A percentile compares a stretch with the other conserved stretches of the same genome.
Conservation (phyloP, 1,140 invertebrate genomes). For the Brachionus rubens region DNA sequence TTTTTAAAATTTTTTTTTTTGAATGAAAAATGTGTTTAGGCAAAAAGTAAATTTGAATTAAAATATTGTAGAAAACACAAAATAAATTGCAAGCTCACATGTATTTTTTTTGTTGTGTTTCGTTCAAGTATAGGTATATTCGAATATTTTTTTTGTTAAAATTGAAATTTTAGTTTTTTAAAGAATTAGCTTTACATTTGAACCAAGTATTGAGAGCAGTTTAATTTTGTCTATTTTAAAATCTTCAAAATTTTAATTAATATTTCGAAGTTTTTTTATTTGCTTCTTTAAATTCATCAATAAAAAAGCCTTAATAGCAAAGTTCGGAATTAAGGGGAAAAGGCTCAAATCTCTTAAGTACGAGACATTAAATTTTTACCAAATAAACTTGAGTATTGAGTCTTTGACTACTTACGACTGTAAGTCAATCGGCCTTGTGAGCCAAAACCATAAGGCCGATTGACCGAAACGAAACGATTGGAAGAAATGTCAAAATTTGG, state of each 20-base stretch:
- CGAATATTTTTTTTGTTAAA: background rate
- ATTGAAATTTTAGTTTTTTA: background rate
- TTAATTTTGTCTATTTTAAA: slow-evolving; percentile 4
- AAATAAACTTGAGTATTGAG: no score
- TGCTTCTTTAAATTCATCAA: no score
- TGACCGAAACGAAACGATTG: no score
- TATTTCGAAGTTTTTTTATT: no score
- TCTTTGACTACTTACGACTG: no score
- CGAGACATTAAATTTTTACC: no score
- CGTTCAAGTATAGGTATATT: background rate
- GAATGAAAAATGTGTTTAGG: background rate
- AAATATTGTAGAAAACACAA: background rate
- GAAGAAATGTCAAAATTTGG: no score
- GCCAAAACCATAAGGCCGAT: no score
- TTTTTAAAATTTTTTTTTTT: background rate
- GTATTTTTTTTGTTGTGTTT: slow-evolving; percentile 14
- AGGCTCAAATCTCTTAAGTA: no score
- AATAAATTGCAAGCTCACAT: slow-evolving; percentile 1
- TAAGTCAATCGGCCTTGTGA: no score
- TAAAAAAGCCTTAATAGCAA: no score
- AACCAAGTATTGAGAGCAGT: background rate
- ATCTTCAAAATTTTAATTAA: background rate
- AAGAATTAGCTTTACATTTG: slow-evolving; percentile 23
- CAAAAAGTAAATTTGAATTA: background rate
- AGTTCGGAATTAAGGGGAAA: no score